Percentiles rank a stretch among this genome's conserved stretches.
Conservation (phyloP, 2,113 vertebrate genomes). For the Ptyas mucosa region DNA sequence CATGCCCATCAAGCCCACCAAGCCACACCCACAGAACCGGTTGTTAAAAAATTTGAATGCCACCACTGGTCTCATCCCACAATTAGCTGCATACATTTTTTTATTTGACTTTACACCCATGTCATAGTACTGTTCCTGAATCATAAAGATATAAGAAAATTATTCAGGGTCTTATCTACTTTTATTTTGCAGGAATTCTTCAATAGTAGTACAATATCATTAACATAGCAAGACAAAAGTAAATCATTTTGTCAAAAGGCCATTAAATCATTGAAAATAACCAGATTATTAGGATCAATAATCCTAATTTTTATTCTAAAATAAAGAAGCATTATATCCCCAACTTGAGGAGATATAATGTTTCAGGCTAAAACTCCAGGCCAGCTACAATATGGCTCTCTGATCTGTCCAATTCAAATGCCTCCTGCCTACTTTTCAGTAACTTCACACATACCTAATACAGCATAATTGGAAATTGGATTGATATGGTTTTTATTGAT, state of each 20-base stretch:
- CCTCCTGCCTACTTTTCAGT: background rate
- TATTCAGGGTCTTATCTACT: background rate
- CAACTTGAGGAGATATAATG: background rate
- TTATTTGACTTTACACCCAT: background rate
- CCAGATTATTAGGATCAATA: background rate
- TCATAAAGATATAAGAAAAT: background rate
- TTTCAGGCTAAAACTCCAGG: background rate
- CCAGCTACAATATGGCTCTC: background rate
- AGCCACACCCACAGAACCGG: too few relatives aligned
- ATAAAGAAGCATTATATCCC: background rate
- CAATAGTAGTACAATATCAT: background rate
- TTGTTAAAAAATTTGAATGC: too few relatives aligned
- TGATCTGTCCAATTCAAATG: background rate
- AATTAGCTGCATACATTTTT: background rate
- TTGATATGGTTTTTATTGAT: background rate
- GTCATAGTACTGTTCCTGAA: background rate
- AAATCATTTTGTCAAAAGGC: background rate
- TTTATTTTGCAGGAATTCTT: background rate
- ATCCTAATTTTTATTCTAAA: background rate
- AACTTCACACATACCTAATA: background rate
- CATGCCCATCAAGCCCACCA: too few relatives aligned
- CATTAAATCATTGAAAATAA: background rate
- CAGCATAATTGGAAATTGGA: background rate
- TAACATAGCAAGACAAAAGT: background rate
- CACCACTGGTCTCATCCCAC: too few relatives aligned